Evolutionary conservation across 1,140 invertebrate species (phyloP).

Genomic region (Neodiprion lecontei): DNA sequence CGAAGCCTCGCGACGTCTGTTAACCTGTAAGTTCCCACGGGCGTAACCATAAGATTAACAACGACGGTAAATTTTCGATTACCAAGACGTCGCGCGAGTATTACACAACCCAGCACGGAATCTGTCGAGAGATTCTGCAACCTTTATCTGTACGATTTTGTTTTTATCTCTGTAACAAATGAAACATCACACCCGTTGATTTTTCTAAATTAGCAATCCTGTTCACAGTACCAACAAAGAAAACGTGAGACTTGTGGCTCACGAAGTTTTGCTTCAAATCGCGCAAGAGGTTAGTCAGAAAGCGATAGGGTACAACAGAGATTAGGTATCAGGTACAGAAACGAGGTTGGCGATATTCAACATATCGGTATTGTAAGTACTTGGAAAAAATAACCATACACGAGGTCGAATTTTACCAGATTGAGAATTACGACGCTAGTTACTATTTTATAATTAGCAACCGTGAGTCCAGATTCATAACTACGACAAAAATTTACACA

Average conservation of each 20-base stretch:
- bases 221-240: too few species aligned
- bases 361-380: too few species aligned
- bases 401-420: too few species aligned
- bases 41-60: background rate
- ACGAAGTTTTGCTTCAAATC: background rate
- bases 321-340: background rate
- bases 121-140: background rate
- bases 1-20: background rate
- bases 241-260: too few species aligned
- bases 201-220: too few species aligned
- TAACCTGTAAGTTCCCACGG: background rate
- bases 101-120: background rate
- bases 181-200: too few species aligned
- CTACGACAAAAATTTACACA: background rate
- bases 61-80: background rate
- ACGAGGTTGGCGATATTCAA: too few species aligned
- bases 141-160: too few species aligned
- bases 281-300: background rate
- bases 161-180: too few species aligned
- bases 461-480: background rate
- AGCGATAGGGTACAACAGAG: background rate
- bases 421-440: background rate
- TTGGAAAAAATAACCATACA: too few species aligned
- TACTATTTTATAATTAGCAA: background rate
- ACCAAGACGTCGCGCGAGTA: background rate